Evolutionary conservation across 1,140 invertebrate species (phyloP).

Genomic region (Drosophila mauritiana): DNA sequence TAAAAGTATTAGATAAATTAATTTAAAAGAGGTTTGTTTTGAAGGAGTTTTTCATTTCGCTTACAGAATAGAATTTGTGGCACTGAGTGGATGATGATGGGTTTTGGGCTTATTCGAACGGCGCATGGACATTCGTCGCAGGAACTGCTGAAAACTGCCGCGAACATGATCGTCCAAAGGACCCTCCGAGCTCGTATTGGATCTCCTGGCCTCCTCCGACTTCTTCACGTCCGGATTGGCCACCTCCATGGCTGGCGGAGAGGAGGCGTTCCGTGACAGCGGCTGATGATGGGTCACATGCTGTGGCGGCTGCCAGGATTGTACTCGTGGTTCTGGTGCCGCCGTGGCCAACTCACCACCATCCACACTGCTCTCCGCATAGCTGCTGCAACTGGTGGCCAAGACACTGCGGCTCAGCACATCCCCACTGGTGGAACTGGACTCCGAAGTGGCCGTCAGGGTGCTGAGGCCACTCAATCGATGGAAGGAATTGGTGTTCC

Average conservation of each 20-base stretch:
- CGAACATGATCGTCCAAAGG: constrained; percentile 30
- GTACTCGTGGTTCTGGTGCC: constrained; percentile 29
- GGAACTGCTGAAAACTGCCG: constrained; percentile 80
- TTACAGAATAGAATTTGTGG: constrained; percentile 76
- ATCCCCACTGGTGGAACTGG: constrained; percentile 67
- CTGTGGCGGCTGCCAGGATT: constrained; percentile 53
- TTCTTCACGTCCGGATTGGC: background rate
- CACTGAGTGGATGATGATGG: constrained; percentile 70
- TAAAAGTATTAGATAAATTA: background rate
- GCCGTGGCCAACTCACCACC: constrained; percentile 27
- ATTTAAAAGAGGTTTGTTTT: background rate
- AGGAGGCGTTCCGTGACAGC: constrained; percentile 72
- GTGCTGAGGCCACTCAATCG: constrained; percentile 67
- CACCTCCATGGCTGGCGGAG: constrained; percentile 67
- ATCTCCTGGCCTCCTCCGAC: background rate
- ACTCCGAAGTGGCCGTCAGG: constrained; percentile 64
- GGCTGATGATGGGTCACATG: constrained; percentile 59
- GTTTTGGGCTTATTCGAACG: constrained; percentile 71
- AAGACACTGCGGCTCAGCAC: constrained; percentile 58
- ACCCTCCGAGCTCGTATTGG: background rate
- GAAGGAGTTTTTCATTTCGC: background rate
- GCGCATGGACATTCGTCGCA: constrained; percentile 81
- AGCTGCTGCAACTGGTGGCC: constrained; percentile 69
- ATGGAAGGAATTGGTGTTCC: constrained; percentile 61
- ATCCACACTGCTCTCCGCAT: constrained; percentile 60